Conservation (phyloP, 2,888 invertebrate genomes). For the Caenorhabditis angaria region DNA sequence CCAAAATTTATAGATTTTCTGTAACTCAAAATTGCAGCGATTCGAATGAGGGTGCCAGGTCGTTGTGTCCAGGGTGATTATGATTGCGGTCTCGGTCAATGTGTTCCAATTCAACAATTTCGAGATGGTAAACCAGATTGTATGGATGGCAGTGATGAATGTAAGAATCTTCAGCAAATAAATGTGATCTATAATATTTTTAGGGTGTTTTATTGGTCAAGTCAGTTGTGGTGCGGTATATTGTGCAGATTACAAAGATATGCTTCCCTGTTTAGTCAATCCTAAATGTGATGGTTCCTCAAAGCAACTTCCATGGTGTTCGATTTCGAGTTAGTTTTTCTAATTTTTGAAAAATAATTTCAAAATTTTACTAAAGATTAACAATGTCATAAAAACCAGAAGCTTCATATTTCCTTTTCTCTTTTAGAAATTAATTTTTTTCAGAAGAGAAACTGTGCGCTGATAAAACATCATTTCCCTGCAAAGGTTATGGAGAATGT, state of each 20-base stretch:
- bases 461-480: slow-evolving; percentile 60
- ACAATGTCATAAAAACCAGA: slow-evolving; percentile 14
- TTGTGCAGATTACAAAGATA: slow-evolving; percentile 64
- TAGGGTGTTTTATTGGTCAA: slow-evolving; percentile 69
- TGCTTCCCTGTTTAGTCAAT: slow-evolving; percentile 63
- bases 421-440: slow-evolving; percentile 18
- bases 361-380: too few relatives aligned
- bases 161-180: slow-evolving; percentile 44
- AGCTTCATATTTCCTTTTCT: not conserved
- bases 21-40: slow-evolving; percentile 46
- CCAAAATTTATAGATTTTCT: not conserved
- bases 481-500: slow-evolving; percentile 71
- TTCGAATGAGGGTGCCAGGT: slow-evolving; percentile 65
- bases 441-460: slow-evolving; percentile 66
- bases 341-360: not conserved
- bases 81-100: slow-evolving; percentile 66
- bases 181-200: slow-evolving; percentile 15
- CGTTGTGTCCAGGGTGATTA: slow-evolving; percentile 63
- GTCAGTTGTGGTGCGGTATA: slow-evolving; percentile 64
- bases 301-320: slow-evolving; percentile 54
- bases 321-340: slow-evolving; percentile 41
- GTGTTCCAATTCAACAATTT: slow-evolving; percentile 63
- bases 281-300: slow-evolving; percentile 58
- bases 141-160: slow-evolving; percentile 69
- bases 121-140: slow-evolving; percentile 69